Percentiles rank a stretch among this genome's conserved stretches.
Conservation (phyloP, 1,140 invertebrate species). For the Hyposmocoma kahamanoa region DNA sequence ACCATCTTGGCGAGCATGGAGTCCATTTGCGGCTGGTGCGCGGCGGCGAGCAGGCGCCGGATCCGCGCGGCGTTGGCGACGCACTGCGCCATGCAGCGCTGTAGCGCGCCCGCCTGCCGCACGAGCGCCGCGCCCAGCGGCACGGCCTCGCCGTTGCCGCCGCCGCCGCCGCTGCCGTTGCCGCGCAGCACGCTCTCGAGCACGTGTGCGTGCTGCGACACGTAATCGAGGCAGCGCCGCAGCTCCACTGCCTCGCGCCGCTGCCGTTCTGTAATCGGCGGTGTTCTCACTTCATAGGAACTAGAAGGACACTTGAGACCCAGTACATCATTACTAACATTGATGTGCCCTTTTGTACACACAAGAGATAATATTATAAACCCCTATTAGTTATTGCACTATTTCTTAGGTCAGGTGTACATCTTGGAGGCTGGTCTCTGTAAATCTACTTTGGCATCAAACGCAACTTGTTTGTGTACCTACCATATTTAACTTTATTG, state of each 20-base stretch:
- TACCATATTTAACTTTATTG: too few species aligned
- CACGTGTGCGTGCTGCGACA: slow-evolving; percentile 57
- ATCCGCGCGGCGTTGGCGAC: slow-evolving; percentile 57
- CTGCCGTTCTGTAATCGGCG: slow-evolving; percentile 52
- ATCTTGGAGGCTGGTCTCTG: too few species aligned
- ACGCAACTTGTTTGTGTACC: too few species aligned
- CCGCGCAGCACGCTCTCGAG: slow-evolving; percentile 53
- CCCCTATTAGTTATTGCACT: too few species aligned
- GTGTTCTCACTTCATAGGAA: too few species aligned
- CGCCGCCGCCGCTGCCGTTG: slow-evolving; percentile 14
- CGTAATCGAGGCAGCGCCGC: slow-evolving; percentile 56
- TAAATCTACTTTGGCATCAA: too few species aligned
- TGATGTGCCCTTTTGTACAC: too few species aligned
- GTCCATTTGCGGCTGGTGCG: slow-evolving; percentile 62
- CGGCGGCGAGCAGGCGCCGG: slow-evolving; percentile 45
- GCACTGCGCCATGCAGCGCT: slow-evolving; percentile 64
- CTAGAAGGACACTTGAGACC: too few species aligned
- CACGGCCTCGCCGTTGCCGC: slow-evolving; percentile 23
- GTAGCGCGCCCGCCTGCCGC: slow-evolving; percentile 52
- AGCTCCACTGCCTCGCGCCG: slow-evolving; percentile 52
- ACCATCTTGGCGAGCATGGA: slow-evolving; percentile 64
- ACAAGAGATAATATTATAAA: too few species aligned
- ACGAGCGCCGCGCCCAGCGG: slow-evolving; percentile 47
- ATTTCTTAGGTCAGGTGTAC: too few species aligned
- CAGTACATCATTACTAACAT: too few species aligned